Evolutionary conservation across 2,113 vertebrate species (phyloP).

Genomic region (Sciurus niger): DNA sequence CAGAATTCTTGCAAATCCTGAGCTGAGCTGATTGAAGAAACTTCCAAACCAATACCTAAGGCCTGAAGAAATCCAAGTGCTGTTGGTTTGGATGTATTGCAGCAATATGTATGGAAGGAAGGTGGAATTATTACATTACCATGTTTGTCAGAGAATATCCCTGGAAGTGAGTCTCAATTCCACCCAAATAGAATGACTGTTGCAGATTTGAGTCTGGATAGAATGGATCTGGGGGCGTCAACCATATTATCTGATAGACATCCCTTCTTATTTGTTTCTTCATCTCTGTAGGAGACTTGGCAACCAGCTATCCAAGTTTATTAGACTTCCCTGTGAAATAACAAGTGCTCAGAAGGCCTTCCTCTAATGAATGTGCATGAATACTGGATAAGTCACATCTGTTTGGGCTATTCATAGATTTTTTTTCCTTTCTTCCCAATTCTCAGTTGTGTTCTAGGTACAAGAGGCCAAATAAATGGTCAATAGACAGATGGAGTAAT

Average conservation of each 20-base stretch:
- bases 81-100: not conserved
- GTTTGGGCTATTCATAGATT: not conserved
- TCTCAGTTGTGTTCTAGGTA: constrained; percentile 32
- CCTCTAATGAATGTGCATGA: not conserved
- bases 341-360: not conserved
- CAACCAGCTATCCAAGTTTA: not conserved
- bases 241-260: not conserved
- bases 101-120: not conserved
- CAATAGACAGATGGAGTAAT: not conserved
- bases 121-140: not conserved
- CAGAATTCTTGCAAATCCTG: constrained; percentile 25
- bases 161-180: not conserved
- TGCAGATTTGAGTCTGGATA: not conserved
- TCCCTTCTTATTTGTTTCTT: not conserved
- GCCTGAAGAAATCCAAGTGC: not conserved
- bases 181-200: not conserved
- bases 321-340: constrained; percentile 36
- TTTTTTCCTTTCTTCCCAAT: not conserved
- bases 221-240: not conserved
- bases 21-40: not conserved
- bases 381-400: not conserved
- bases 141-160: not conserved
- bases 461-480: constrained; percentile 6
- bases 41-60: not conserved
- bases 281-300: not conserved